Base-by-base conservation (phyloP, 2,113 vertebrate species). In the Oncorhynchus masou region DNA sequence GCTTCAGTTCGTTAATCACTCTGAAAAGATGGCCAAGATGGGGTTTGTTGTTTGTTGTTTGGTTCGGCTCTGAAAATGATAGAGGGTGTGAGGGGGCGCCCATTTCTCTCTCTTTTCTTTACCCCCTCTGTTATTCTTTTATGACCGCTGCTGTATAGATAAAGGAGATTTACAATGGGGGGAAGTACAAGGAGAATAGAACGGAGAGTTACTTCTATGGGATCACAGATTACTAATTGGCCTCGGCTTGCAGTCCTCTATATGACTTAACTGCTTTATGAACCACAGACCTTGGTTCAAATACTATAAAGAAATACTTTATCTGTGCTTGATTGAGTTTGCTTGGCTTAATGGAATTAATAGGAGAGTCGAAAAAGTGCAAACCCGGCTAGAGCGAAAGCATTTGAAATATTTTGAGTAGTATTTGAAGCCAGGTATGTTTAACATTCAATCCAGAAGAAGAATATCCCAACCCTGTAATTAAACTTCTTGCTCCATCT, bases 201-300 rank as follows among this genome's bases (percentile, higher is more conserved):
- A 89, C 84, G 83, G 85, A 89, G 76, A 88, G 87, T 85, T 88
- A 81, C 88, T 91, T 83, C 74, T 45, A 78, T 81, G 51, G 84
- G 84, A 87, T 89, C 79, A 66, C 73, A 88, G 88, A 90, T 90
- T 87, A 60, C 83, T 91, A 90, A 92, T 91, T 87, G 15, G 89
- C 89, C 84, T 87, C 15, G 71, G 76, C 81, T 68, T 81, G 69
- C 72, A 54, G 79, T 45, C 39, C 11, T 45, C 85, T 88, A 92
- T 91, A 87, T 24, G 31, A 54, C 16, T 54, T 19, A 5, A 2
- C 8, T 39, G 39, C 1, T 9, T 1, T 39, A 39, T 39, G 8
- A 39, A 39, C 7, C 8, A 9, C 39, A 45, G 39, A 45, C 2
- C 39, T 45, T 9, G 39, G 39, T 45, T 45, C 39, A 45, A 45